These are phyloP conservation scores for Lasioglossum albipes DNA, from an alignment of 1,140 invertebrate species.

Conservation along the genomic window DNA sequence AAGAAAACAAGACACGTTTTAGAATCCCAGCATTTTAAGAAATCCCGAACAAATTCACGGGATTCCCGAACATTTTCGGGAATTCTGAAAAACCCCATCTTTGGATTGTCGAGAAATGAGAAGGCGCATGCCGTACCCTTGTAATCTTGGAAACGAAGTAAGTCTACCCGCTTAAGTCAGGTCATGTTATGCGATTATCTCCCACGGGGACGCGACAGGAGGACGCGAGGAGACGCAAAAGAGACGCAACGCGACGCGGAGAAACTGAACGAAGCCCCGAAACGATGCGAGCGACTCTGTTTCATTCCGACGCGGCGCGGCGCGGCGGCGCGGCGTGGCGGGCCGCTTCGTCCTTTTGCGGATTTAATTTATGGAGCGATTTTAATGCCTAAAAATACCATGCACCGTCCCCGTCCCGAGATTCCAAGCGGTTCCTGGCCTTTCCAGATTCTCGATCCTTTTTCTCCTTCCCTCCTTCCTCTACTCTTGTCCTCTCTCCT, in stretches of 20 bases:
- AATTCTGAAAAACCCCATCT: too few relatives aligned
- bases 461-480: neutral
- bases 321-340: constrained; percentile 19
- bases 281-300: constrained; percentile 64
- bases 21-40: too few relatives aligned
- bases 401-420: constrained; percentile 62
- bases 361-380: constrained; percentile 77
- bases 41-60: too few relatives aligned
- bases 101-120: too few relatives aligned
- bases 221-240: constrained; percentile 24
- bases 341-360: constrained; percentile 68
- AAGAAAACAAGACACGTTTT: too few relatives aligned
- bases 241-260: constrained; percentile 56
- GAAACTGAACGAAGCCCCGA: constrained; percentile 68
- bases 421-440: constrained; percentile 67
- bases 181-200: too few relatives aligned
- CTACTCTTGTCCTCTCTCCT: neutral
- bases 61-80: too few relatives aligned
- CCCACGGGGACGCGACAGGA: too few relatives aligned
- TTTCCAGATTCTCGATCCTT: constrained; percentile 27
- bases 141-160: too few relatives aligned
- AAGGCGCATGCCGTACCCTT: too few relatives aligned
- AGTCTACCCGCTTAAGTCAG: too few relatives aligned
- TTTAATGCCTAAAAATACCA: constrained; percentile 76
- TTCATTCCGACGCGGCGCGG: constrained; percentile 59